A percentile compares a stretch with the other conserved stretches of the same genome.
These are phyloP conservation scores for Altica lythri DNA, from an alignment of 2,888 invertebrate species.

Conservation along the genomic window DNA sequence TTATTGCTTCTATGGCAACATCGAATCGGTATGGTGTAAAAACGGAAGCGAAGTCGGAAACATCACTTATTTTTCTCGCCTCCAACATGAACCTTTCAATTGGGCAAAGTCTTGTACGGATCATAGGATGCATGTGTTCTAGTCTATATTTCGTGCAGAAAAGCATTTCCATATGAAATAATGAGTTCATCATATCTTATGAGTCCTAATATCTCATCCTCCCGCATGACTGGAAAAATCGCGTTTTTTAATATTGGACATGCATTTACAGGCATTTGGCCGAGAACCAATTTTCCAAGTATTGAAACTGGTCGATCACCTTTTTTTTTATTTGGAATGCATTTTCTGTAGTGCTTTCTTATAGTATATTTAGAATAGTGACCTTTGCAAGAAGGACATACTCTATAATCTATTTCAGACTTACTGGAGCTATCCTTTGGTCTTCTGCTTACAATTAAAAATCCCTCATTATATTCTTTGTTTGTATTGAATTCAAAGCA, in stretches of 20 bases:
- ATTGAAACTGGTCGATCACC: slow-evolving; percentile 26
- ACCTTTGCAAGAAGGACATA: slow-evolving; percentile 37
- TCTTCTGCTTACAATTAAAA: slow-evolving; percentile 17
- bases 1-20: slow-evolving; percentile 19
- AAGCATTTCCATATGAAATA: slow-evolving; percentile 35
- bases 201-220: slow-evolving; percentile 30
- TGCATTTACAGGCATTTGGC: slow-evolving; percentile 28
- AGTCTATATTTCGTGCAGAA: slow-evolving; percentile 34
- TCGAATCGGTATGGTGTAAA: slow-evolving; percentile 31
- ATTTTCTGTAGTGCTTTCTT: slow-evolving; percentile 32
- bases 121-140: slow-evolving; percentile 33
- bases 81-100: slow-evolving; percentile 21
- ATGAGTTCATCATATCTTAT: slow-evolving; percentile 38
- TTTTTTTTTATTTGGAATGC: slow-evolving; percentile 27
- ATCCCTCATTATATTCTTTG: slow-evolving; percentile 7
- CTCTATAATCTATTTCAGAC: slow-evolving; percentile 29
- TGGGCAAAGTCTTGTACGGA: slow-evolving; percentile 17
- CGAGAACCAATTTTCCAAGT: slow-evolving; percentile 25
- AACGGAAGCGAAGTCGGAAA: slow-evolving; percentile 24
- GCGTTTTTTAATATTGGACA: slow-evolving; percentile 21
- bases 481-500: slow-evolving; percentile 20
- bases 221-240: slow-evolving; percentile 36
- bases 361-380: slow-evolving; percentile 33
- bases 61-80: slow-evolving; percentile 7
- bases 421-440: slow-evolving; percentile 2